Evolutionary conservation across 2,888 invertebrate genomes (phyloP).

Genomic region (Monopis laevigella): DNA sequence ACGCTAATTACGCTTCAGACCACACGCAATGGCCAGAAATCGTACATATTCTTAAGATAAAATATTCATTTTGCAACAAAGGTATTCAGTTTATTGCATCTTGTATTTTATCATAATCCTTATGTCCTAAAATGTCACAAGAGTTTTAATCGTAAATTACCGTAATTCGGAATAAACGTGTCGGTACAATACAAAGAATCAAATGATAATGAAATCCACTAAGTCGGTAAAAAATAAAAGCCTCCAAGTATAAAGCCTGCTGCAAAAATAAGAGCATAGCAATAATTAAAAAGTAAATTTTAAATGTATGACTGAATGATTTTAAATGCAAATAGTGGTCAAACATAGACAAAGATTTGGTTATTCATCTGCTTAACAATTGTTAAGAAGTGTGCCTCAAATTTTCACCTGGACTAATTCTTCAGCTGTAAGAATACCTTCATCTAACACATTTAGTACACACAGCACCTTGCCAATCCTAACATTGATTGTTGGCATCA

Average conservation of each 20-base stretch:
- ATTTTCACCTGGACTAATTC: slow-evolving; percentile 35
- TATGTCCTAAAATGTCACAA: slow-evolving; percentile 4
- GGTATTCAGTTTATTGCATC: slow-evolving; percentile 3
- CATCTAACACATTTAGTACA: slow-evolving; percentile 34
- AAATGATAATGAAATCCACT: too few relatives aligned
- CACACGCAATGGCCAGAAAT: slow-evolving; percentile 9
- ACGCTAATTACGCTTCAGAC: slow-evolving; percentile 8
- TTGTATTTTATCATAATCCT: slow-evolving; percentile 8
- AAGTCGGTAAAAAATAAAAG: too few relatives aligned
- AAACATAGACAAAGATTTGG: too few relatives aligned
- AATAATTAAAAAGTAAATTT: too few relatives aligned
- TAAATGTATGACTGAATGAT: too few relatives aligned
- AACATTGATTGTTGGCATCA: slow-evolving; percentile 49
- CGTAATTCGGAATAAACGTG: background rate
- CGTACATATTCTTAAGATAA: slow-evolving; percentile 4
- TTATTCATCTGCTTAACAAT: too few relatives aligned
- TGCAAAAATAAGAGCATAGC: too few relatives aligned
- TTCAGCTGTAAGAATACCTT: slow-evolving; percentile 36
- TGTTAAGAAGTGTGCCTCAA: slow-evolving; percentile 53
- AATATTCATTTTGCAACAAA: slow-evolving; percentile 5
- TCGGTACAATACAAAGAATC: slow-evolving; percentile 4
- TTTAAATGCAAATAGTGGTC: too few relatives aligned
- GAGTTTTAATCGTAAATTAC: slow-evolving; percentile 4
- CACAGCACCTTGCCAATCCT: slow-evolving; percentile 42
- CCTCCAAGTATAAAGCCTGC: too few relatives aligned